A percentile compares a stretch with the other conserved stretches of the same genome.
These are phyloP conservation scores for Lateolabrax maculatus DNA, from an alignment of 2,797 vertebrate genomes.

Conservation along the genomic window DNA sequence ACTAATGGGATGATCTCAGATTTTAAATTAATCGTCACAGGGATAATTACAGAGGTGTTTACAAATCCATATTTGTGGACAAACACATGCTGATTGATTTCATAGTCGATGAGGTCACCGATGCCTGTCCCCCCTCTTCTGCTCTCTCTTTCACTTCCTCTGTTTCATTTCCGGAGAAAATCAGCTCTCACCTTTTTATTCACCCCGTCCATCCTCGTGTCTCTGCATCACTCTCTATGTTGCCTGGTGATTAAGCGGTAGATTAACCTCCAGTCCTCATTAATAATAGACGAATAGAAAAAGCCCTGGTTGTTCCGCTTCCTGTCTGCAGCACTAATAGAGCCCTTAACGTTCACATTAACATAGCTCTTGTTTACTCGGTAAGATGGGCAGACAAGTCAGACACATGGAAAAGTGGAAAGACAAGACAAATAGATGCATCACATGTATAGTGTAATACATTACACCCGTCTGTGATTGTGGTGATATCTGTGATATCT, in stretches of 20 bases:
- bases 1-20: slow-evolving; percentile 56
- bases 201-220: slow-evolving; percentile 48
- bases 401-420: slow-evolving; percentile 49
- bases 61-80: slow-evolving; percentile 35
- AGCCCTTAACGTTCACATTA: slow-evolving; percentile 88
- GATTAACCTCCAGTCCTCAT: slow-evolving; percentile 97
- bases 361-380: slow-evolving; percentile 75
- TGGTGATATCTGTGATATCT: too few species aligned
- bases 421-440: slow-evolving; percentile 62
- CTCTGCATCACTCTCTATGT: slow-evolving; percentile 63
- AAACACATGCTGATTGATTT: slow-evolving; percentile 41
- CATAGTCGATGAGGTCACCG: slow-evolving; percentile 80
- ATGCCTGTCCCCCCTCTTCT: slow-evolving; percentile 71
- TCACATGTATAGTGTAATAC: slow-evolving; percentile 25
- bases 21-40: slow-evolving; percentile 53
- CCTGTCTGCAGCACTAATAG: slow-evolving; percentile 97
- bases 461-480: too few species aligned
- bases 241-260: slow-evolving; percentile 96
- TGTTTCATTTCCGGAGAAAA: slow-evolving; percentile 42
- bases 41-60: slow-evolving; percentile 37
- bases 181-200: slow-evolving; percentile 48
- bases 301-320: slow-evolving; percentile 93
- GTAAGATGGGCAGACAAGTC: slow-evolving; percentile 57
- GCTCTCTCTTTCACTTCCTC: slow-evolving; percentile 35
- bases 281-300: slow-evolving; percentile 94